Conservation (phyloP, 2,888 invertebrate species). For the Caradrina kadenii region DNA sequence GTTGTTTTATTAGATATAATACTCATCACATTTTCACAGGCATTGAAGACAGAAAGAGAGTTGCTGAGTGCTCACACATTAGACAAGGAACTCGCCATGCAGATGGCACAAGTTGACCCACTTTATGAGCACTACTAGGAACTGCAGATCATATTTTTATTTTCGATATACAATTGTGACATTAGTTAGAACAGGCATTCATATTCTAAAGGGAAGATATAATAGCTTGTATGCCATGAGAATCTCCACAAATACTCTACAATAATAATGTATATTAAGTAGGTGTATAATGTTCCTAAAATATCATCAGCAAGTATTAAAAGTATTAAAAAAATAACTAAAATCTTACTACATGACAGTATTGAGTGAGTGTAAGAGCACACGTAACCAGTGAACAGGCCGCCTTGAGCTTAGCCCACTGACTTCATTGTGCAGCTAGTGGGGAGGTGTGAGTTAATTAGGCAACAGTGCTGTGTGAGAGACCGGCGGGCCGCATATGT, state of each 20-base stretch:
- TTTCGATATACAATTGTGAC: neutral
- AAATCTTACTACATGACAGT: neutral
- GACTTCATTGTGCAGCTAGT: no score
- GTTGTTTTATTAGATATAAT: neutral
- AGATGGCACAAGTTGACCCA: slow-evolving; percentile 66
- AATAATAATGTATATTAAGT: neutral
- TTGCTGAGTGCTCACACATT: slow-evolving; percentile 69
- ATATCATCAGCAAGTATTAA: slow-evolving; percentile 14
- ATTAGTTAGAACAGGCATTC: neutral
- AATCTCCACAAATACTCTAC: neutral
- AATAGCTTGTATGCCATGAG: neutral
- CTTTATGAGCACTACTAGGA: slow-evolving; percentile 66
- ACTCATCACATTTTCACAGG: slow-evolving; percentile 58
- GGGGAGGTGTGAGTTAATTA: no score
- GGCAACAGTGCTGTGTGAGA: no score
- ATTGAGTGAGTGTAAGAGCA: neutral
- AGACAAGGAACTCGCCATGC: slow-evolving; percentile 68
- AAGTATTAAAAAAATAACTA: neutral
- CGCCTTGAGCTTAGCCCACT: no score
- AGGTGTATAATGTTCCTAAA: slow-evolving; percentile 8
- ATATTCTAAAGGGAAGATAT: neutral
- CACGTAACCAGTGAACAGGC: no score
- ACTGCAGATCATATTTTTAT: neutral
- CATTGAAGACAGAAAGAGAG: slow-evolving; percentile 67
- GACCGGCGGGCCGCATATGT: no score